Percentiles rank a stretch among this genome's conserved stretches.
Evolutionary conservation across 1,140 invertebrate species (phyloP).

Genomic region (Camponotus vicinus): DNA sequence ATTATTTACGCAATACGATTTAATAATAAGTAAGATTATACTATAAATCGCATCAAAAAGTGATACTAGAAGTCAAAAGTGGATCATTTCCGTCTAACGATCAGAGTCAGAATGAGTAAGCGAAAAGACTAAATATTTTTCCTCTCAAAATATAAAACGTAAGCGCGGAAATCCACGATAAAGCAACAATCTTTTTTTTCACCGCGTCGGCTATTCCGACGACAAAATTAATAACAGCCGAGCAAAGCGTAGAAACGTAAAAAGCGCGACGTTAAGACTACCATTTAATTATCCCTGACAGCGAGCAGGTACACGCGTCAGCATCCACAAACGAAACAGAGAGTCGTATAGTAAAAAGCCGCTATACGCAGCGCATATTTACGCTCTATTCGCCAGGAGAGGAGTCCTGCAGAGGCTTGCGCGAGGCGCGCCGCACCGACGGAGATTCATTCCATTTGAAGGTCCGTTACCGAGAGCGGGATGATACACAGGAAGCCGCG

Average conservation of each 20-base stretch:
- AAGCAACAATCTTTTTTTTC: neutral
- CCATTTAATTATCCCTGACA: slow-evolving; percentile 53
- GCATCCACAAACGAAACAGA: neutral
- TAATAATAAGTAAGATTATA: slow-evolving; percentile 17
- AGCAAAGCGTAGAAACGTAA: slow-evolving; percentile 16
- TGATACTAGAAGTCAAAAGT: neutral
- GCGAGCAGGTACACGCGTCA: neutral
- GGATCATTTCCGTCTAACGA: slow-evolving; percentile 35
- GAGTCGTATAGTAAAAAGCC: slow-evolving; percentile 6
- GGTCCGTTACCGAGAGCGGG: slow-evolving; percentile 42
- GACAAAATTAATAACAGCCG: slow-evolving; percentile 50
- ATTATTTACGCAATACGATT: neutral
- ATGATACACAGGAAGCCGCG: slow-evolving; percentile 51
- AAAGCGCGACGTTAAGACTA: slow-evolving; percentile 53
- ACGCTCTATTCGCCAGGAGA: slow-evolving; percentile 41
- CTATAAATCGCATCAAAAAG: slow-evolving; percentile 7
- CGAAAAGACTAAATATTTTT: slow-evolving; percentile 1
- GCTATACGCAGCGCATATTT: slow-evolving; percentile 37
- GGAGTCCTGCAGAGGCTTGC: no score
- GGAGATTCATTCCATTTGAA: slow-evolving; percentile 51
- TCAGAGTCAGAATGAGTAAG: neutral
- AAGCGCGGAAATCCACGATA: slow-evolving; percentile 18
- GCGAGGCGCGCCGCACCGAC: slow-evolving; percentile 28
- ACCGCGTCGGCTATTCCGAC: neutral
- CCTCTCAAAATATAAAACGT: slow-evolving; percentile 24